phyloP scores from a whole-genome alignment of 2,888 invertebrate species.

The Cataglyphis altisquamis region DNA sequence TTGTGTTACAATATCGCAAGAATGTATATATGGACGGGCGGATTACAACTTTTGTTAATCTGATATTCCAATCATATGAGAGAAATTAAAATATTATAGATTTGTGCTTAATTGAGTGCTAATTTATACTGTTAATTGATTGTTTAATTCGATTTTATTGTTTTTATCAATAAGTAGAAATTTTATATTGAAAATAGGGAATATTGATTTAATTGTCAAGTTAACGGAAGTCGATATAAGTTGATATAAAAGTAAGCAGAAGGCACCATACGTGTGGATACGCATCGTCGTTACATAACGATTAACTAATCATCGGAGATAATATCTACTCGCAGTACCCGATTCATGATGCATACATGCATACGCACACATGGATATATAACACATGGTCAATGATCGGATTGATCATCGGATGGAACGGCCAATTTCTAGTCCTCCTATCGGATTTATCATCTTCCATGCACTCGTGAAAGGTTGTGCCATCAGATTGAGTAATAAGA shows the following conservation, averaged over 20 bases:
- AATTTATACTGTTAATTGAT: background rate
- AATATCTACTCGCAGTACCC: slow-evolving; percentile 51
- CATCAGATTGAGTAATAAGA: slow-evolving; percentile 69
- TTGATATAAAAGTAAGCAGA: slow-evolving; percentile 13
- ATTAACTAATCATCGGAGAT: slow-evolving; percentile 63
- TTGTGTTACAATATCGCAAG: background rate
- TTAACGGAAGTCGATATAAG: background rate
- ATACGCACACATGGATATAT: slow-evolving; percentile 52
- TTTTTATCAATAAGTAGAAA: background rate
- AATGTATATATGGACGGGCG: too few species aligned
- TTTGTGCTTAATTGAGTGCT: background rate
- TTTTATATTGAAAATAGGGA: background rate
- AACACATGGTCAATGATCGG: slow-evolving; percentile 42
- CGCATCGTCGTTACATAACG: slow-evolving; percentile 47
- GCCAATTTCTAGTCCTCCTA: slow-evolving; percentile 58
- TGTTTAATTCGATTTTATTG: background rate
- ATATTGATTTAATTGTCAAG: background rate
- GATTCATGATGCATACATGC: slow-evolving; percentile 57
- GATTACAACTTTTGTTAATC: background rate
- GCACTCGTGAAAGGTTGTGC: slow-evolving; percentile 71
- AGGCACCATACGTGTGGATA: slow-evolving; percentile 10
- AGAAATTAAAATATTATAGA: background rate
- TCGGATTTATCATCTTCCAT: slow-evolving; percentile 64
- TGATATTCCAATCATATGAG: background rate
- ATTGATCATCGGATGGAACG: slow-evolving; percentile 39